A percentile compares a stretch with the other conserved stretches of the same genome.
These are phyloP conservation scores for Beroe ovata DNA, from an alignment of 37 sponge, comb jelly and placozoan genomes.

Conservation along the genomic window DNA sequence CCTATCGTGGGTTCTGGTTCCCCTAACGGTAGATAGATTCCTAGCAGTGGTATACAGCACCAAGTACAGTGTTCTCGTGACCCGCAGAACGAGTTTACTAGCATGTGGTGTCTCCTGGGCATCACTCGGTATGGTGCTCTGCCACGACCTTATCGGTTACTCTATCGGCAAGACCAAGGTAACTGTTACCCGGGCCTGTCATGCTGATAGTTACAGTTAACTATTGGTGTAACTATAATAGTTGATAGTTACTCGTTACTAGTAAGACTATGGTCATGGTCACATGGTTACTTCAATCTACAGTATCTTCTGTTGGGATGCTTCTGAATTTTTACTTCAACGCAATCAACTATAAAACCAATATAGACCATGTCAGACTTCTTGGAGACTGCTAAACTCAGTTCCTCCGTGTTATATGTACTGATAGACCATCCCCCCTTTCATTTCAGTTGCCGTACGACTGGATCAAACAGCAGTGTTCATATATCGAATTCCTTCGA, in stretches of 20 bases:
- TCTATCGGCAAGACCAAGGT: neutral
- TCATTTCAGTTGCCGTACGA: conserved; percentile 11
- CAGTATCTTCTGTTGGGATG: too few relatives aligned
- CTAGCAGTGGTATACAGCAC: neutral
- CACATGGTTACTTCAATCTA: too few relatives aligned
- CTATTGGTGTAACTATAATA: too few relatives aligned
- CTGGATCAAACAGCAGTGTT: neutral
- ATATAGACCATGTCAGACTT: too few relatives aligned
- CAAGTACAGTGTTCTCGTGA: neutral
- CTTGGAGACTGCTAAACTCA: too few relatives aligned
- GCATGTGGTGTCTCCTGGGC: neutral
- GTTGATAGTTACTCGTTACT: too few relatives aligned
- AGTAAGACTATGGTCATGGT: too few relatives aligned
- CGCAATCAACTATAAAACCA: too few relatives aligned
- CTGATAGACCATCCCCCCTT: too few relatives aligned
- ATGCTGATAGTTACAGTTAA: too few relatives aligned
- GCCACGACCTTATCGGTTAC: neutral
- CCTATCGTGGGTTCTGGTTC: neutral
- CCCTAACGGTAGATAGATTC: neutral
- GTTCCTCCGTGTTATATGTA: too few relatives aligned
- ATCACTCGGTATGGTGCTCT: neutral
- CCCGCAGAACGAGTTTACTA: neutral
- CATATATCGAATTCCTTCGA: neutral
- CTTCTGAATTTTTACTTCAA: too few relatives aligned
- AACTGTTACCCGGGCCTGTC: neutral